Evolutionary conservation across 2,888 invertebrate genomes (phyloP).

Genomic region (Eilema sororculum): DNA sequence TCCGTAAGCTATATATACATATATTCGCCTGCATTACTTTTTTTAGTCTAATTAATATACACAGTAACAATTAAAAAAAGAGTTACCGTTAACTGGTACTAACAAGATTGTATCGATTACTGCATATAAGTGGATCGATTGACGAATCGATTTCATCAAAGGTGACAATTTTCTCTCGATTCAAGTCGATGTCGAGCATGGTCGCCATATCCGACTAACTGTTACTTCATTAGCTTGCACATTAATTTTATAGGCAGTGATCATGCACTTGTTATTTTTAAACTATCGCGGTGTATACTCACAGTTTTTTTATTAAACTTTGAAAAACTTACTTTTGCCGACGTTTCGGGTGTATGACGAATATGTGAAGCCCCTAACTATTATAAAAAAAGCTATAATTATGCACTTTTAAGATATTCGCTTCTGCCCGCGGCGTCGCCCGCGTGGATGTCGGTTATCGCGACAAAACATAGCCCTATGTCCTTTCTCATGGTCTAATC

Average conservation of each 20-base stretch:
- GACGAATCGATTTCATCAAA: background rate
- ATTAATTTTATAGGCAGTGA: background rate
- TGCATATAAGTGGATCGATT: background rate
- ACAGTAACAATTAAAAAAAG: background rate
- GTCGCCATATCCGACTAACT: constrained; percentile 1
- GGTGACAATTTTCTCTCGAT: background rate
- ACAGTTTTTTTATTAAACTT: no score
- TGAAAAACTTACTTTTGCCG: no score
- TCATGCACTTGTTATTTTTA: no score
- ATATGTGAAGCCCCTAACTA: no score
- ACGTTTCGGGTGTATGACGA: no score
- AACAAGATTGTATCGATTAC: background rate
- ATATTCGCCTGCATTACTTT: background rate
- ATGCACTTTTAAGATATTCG: background rate
- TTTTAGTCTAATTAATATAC: background rate
- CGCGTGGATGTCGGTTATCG: no score
- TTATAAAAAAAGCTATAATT: background rate
- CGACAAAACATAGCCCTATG: no score
- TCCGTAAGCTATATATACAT: background rate
- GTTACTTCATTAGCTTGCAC: background rate
- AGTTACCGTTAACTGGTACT: background rate
- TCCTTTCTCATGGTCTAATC: no score
- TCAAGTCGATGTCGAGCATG: background rate
- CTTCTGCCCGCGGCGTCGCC: no score
- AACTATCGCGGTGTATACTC: no score